Base-by-base conservation (phyloP, 2,113 vertebrate species). In the Ammodytes dubius region DNA sequence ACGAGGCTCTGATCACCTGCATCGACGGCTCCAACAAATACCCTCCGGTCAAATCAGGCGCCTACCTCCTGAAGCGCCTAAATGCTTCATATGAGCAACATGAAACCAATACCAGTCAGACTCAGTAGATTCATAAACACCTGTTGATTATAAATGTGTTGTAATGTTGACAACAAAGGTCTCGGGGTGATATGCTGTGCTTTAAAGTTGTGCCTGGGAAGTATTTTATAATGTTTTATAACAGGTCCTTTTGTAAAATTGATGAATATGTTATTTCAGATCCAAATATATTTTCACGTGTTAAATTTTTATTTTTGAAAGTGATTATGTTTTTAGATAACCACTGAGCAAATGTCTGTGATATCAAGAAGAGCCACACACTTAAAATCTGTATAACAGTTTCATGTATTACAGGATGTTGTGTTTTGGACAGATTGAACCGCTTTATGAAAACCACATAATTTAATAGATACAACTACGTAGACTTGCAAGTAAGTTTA, bases 1-100 rank as follows among this genome's bases (percentile, higher is more conserved):
- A 95, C 0, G 77, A 90, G 0, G 89, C 88, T 3, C 14, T 93
- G 7, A 88, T 96, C 52, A 82, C 45, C 40, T 95, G 94, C 79
- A 94, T 66, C 6, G 90, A 95, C 45, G 94, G 94, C 15, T 92
- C 91, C 2, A 52, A 92, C 75, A 95, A 93, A 79, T 93, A 95
- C 71, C 91, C 91, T 0, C 89, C 94, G 0, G 50, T 95, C 0
- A 91, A 17, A 3, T 7, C 91, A 6, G n/a, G 82, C 0, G 82
- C 45, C 43, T 95, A 93, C 73, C 74, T 93, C 11, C 10, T 84
- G 42, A 90, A 52, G 27, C 27, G 27, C 35, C 4, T 43, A 19
- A 27, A 27, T 27, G 27, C 27, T 27, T 27, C 27, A 27, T 27
- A 27, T 27, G 27, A 27, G 2, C 27, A 27, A 27, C 27, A 27